phyloP scores from a whole-genome alignment of 2,797 vertebrate genomes.

The Pseudochromis fuscus region DNA sequence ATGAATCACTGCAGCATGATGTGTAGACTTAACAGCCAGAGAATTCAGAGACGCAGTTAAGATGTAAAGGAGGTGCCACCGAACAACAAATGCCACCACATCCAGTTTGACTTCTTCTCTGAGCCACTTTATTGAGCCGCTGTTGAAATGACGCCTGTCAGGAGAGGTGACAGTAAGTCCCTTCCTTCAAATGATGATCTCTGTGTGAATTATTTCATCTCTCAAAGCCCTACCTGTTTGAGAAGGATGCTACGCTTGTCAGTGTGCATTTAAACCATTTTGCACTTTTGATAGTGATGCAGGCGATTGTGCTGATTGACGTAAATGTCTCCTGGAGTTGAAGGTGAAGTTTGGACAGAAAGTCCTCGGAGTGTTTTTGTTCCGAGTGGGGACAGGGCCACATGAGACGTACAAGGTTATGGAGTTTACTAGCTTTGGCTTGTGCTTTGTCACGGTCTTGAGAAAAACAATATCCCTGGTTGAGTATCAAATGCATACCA shows the following conservation, averaged over 20 bases:
- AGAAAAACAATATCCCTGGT: conserved; percentile 47
- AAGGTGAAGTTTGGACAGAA: conserved; percentile 35
- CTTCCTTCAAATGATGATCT: conserved; percentile 31
- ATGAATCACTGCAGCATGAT: conserved; percentile 46
- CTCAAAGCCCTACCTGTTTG: conserved; percentile 22
- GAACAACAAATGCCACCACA: conserved; percentile 46
- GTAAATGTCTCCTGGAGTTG: conserved; percentile 37
- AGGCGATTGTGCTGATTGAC: conserved; percentile 37
- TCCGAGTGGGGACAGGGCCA: conserved; percentile 12
- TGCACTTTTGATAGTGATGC: conserved; percentile 22
- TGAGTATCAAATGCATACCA: conserved; percentile 41
- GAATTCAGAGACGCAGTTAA: conserved; percentile 26
- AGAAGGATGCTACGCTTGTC: conserved; percentile 20
- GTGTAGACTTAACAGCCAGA: conserved; percentile 17
- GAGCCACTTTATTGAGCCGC: conserved; percentile 53
- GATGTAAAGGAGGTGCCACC: conserved; percentile 36
- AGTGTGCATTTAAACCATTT: conserved; percentile 14
- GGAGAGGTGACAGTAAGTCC: conserved; percentile 44
- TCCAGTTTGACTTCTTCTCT: conserved; percentile 61
- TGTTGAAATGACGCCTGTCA: conserved; percentile 42
- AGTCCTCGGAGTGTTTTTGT: conserved; percentile 52
- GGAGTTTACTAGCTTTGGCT: conserved; percentile 36
- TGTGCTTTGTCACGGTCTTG: conserved; percentile 37
- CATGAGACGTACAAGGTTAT: conserved; percentile 22
- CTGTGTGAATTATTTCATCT: conserved; percentile 30